Conservation (phyloP, 2,113 vertebrate species). For the Osmerus mordax region DNA sequence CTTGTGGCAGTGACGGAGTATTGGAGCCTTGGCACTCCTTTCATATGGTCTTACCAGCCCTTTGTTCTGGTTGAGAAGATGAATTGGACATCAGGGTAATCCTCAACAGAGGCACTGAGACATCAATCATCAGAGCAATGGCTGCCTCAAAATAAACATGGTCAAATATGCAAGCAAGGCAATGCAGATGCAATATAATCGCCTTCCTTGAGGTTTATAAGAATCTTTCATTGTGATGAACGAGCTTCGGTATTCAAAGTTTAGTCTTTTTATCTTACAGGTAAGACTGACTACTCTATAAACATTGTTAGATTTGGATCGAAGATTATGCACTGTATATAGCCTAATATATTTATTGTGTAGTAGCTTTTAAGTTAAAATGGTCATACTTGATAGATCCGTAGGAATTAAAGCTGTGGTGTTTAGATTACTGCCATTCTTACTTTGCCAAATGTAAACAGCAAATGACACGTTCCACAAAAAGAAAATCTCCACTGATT, state of each 20-base stretch:
- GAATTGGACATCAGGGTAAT: neutral
- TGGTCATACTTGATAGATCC: neutral
- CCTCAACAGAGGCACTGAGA: neutral
- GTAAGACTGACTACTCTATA: too few species aligned
- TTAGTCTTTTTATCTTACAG: neutral
- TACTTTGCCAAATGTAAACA: conserved; percentile 1
- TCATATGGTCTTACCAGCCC: neutral
- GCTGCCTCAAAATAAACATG: neutral
- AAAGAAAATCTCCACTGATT: neutral
- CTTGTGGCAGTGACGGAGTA: neutral
- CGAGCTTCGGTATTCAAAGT: neutral
- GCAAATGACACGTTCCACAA: neutral
- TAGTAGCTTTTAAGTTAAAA: neutral
- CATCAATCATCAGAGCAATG: neutral
- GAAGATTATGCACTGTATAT: too few species aligned
- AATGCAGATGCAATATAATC: neutral
- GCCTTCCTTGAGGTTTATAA: neutral
- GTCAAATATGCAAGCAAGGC: neutral
- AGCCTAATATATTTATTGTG: too few species aligned
- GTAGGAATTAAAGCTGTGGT: neutral
- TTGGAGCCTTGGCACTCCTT: neutral
- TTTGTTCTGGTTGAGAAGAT: neutral
- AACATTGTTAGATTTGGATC: too few species aligned
- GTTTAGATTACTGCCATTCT: neutral
- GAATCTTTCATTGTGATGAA: neutral